Conservation (phyloP, 2,888 invertebrate species). For the Amitus sp. region DNA sequence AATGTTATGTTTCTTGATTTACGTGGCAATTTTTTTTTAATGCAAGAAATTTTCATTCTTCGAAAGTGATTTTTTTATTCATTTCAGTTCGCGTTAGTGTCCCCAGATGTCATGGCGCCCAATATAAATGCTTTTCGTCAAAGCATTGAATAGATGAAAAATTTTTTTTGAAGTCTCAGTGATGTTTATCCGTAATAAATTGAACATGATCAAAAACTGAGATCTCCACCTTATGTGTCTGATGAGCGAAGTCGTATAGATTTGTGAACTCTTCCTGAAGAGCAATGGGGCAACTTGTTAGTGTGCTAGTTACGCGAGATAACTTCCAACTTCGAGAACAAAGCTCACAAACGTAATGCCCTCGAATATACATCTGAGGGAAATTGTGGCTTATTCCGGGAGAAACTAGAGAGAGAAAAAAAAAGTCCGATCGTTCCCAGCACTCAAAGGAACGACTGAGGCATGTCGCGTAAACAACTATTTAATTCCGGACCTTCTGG, state of each 20-base stretch:
- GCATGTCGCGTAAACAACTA: not conserved
- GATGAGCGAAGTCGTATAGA: conserved; percentile 32
- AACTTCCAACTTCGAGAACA: conserved; percentile 43
- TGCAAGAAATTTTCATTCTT: too few species aligned
- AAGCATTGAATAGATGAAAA: too few species aligned
- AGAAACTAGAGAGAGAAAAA: conserved; percentile 22
- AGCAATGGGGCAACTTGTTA: conserved; percentile 52
- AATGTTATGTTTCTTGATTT: too few species aligned
- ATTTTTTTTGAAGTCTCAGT: too few species aligned
- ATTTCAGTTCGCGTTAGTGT: too few species aligned
- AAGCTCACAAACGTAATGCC: conserved; percentile 39
- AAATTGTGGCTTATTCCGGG: conserved; percentile 27
- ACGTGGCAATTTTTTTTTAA: too few species aligned
- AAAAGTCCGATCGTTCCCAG: conserved; percentile 10
- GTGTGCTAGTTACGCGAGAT: conserved; percentile 41
- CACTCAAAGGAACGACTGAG: not conserved
- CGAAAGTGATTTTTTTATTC: too few species aligned
- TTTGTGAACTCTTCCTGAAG: conserved; percentile 32
- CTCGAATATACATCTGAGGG: conserved; percentile 37
- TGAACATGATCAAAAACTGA: too few species aligned
- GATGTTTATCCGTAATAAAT: too few species aligned
- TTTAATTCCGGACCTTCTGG: not conserved
- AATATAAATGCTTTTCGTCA: too few species aligned
- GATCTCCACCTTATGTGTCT: too few species aligned
- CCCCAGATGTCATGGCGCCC: too few species aligned